These are phyloP conservation scores for Microcebus tavaratra DNA, from an alignment of 2,113 vertebrate genomes.

Conservation along the genomic window DNA sequence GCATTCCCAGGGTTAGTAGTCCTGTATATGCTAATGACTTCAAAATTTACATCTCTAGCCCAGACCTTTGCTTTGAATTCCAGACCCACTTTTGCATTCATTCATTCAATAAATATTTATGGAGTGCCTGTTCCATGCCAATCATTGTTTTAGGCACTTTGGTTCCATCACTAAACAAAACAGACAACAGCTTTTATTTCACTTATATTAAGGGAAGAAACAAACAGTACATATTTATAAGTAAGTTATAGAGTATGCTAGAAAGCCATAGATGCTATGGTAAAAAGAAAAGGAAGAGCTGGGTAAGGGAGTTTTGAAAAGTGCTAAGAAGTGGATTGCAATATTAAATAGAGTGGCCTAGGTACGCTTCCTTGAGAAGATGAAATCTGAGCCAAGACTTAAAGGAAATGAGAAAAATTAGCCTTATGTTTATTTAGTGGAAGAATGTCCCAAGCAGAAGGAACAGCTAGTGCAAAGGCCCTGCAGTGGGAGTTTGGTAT, in stretches of 20 bases:
- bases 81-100: background rate
- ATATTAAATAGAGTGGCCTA: background rate
- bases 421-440: background rate
- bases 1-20: background rate
- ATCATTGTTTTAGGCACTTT: background rate
- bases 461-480: background rate
- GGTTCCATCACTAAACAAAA: slow-evolving; percentile 30
- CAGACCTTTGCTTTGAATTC: background rate
- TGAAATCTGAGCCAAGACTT: background rate
- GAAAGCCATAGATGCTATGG: background rate
- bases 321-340: background rate
- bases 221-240: background rate
- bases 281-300: background rate
- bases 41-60: background rate
- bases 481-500: background rate
- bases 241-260: background rate
- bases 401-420: slow-evolving; percentile 35
- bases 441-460: background rate
- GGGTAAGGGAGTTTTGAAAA: background rate
- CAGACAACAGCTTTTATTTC: background rate
- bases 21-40: background rate
- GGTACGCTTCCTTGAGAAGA: background rate
- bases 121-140: background rate
- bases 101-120: slow-evolving; percentile 24
- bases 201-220: background rate